Evolutionary conservation across 2,888 invertebrate genomes (phyloP), one percentile per base, ranked within the genome.

Genomic region (Caenorhabditis sp.): DNA sequence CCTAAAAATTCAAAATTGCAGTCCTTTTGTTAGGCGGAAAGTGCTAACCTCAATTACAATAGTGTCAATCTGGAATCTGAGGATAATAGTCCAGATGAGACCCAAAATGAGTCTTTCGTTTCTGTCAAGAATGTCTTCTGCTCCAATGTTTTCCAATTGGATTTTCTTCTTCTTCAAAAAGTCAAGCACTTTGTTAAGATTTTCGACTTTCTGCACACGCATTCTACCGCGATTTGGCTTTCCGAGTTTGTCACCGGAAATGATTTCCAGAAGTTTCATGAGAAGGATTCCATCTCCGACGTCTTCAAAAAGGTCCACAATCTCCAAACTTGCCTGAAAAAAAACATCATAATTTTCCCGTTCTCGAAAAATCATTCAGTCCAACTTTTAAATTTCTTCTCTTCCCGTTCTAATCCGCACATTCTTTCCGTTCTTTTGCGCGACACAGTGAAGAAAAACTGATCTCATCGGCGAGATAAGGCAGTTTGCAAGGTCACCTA

Each of bases 191-290:
- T 97, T 97, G 94, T 98, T 98, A 92, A 98, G 96, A 93, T 99
- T 99, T 94, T 99, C 98, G 80, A 99, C 96, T 94, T 98, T 98
- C 94, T 99, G 98, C 66, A 99, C 98, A 89, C 98, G 94, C 96
- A 98, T 96, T 86, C 95, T 95, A n/a, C 91, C 91, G 5, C 89
- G 76, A 94, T 98, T 99, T 91, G 98, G 98, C 91, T 97, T 95
- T 86, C 97, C 98, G 90, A 99, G 94, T 91, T 97, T 96, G 94
- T 99, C 98, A 49, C 98, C 98, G 87, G 97, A 97, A 94, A 99
- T 98, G 92, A 98, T 97, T 94, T 99, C 98, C 93, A 99, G 94
- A 87, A 99, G 95, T 93, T 96, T 96, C 92, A 97, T 94, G 88
- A 97, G 94, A 91, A 97, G 95, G 92, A 96, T 95, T 75, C 98